A percentile compares a stretch with the other conserved stretches of the same genome.
These are phyloP conservation scores for Idaea aversata DNA, from an alignment of 2,888 invertebrate genomes.

Conservation along the genomic window DNA sequence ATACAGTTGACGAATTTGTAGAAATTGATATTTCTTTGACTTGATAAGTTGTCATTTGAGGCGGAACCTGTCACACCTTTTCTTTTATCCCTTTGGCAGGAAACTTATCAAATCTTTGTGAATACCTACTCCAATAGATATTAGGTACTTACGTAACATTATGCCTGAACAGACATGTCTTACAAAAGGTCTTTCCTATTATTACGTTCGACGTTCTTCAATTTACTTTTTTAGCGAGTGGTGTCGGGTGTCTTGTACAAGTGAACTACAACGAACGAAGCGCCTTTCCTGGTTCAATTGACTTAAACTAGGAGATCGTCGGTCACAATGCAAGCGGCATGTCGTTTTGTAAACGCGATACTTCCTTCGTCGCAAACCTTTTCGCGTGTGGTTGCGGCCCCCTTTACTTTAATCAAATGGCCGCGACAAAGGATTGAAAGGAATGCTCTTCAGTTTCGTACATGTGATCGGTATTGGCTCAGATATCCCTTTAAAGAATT, in stretches of 20 bases:
- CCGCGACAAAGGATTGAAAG: slow-evolving; percentile 78
- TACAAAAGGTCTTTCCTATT: slow-evolving; percentile 13
- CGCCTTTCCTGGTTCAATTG: slow-evolving; percentile 63
- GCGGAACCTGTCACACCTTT: slow-evolving; percentile 37
- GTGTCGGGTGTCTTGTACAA: slow-evolving; percentile 58
- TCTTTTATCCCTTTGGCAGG: slow-evolving; percentile 36
- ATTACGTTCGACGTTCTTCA: slow-evolving; percentile 55
- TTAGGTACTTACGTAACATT: background rate
- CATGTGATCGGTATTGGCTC: slow-evolving; percentile 72
- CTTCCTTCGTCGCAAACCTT: slow-evolving; percentile 71
- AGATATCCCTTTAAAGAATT: slow-evolving; percentile 60
- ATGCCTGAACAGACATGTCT: background rate
- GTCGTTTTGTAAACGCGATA: slow-evolving; percentile 78
- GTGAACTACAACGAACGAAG: slow-evolving; percentile 43
- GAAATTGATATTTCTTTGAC: slow-evolving; percentile 33
- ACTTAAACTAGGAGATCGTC: slow-evolving; percentile 55
- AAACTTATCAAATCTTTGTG: slow-evolving; percentile 17
- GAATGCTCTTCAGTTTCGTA: slow-evolving; percentile 70
- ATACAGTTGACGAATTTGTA: slow-evolving; percentile 10
- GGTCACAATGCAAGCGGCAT: slow-evolving; percentile 72
- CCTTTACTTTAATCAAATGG: slow-evolving; percentile 77
- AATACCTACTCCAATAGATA: background rate
- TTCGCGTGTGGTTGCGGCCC: slow-evolving; percentile 74
- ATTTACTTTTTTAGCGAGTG: slow-evolving; percentile 38
- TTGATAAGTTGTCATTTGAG: slow-evolving; percentile 37